These are phyloP conservation scores for Chalcis sispes DNA, from an alignment of 2,888 invertebrate genomes.

Conservation along the genomic window DNA sequence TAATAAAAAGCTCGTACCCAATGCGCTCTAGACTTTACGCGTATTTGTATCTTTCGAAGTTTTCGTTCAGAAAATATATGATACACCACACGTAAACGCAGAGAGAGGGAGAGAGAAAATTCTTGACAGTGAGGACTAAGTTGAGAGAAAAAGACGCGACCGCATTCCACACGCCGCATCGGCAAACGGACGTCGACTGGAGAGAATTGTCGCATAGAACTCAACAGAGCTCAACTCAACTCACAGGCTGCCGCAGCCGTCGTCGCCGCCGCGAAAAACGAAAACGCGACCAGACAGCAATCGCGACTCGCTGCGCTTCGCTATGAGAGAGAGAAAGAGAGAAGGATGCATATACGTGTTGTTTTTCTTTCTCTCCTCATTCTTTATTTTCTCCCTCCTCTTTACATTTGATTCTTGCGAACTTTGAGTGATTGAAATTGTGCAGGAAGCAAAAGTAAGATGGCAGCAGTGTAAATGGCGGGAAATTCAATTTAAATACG, in stretches of 20 bases:
- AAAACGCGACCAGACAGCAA: constrained; percentile 36
- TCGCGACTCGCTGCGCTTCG: background rate
- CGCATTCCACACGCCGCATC: constrained; percentile 67
- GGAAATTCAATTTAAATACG: too few species aligned
- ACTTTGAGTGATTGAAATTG: too few species aligned
- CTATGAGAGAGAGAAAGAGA: background rate
- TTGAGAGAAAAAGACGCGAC: constrained; percentile 57
- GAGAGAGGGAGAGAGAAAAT: constrained; percentile 13
- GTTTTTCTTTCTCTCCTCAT: too few species aligned
- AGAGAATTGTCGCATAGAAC: too few species aligned
- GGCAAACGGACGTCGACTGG: constrained; percentile 53
- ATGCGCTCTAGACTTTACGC: background rate
- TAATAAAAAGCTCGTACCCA: background rate
- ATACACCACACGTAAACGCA: background rate
- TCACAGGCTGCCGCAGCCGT: too few species aligned
- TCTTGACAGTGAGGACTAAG: background rate
- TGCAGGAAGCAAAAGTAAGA: too few species aligned
- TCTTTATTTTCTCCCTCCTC: too few species aligned
- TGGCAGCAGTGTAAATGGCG: too few species aligned
- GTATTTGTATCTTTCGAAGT: background rate
- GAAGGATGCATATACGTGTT: background rate
- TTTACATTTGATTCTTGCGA: too few species aligned
- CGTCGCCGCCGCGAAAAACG: constrained; percentile 40
- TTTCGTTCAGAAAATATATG: background rate
- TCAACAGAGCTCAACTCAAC: too few species aligned